phyloP scores from a whole-genome alignment of 2,797 vertebrate genomes.

The Acipenser transmontanus region DNA sequence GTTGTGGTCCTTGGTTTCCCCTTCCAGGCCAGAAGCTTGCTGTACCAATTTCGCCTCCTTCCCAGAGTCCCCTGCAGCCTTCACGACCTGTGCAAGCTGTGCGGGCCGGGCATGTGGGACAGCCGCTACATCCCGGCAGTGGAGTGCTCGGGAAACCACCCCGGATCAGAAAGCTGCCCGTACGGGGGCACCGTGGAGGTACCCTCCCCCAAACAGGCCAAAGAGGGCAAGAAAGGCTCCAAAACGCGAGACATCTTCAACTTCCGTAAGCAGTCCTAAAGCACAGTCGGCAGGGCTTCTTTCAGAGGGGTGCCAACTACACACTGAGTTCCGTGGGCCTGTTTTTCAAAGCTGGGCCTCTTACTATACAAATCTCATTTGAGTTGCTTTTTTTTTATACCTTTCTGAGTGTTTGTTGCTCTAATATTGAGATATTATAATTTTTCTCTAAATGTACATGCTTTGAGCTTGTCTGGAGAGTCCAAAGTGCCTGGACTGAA shows the following conservation, averaged over 20 bases:
- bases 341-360: too few species aligned
- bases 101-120: slow-evolving; percentile 96
- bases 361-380: too few species aligned
- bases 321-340: too few species aligned
- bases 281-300: background rate
- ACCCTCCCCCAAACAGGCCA: slow-evolving; percentile 53
- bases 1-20: slow-evolving; percentile 2
- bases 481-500: too few species aligned
- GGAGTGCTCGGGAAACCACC: slow-evolving; percentile 89
- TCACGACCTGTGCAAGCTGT: slow-evolving; percentile 88
- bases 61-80: slow-evolving; percentile 93
- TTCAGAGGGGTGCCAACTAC: too few species aligned
- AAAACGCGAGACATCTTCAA: slow-evolving; percentile 79
- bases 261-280: slow-evolving; percentile 80
- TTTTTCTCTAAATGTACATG: too few species aligned
- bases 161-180: slow-evolving; percentile 80
- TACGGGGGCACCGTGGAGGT: slow-evolving; percentile 77
- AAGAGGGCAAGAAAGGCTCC: slow-evolving; percentile 63
- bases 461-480: too few species aligned
- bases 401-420: too few species aligned
- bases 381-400: too few species aligned
- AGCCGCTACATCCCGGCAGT: slow-evolving; percentile 91
- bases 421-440: too few species aligned
- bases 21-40: slow-evolving; percentile 83
- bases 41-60: slow-evolving; percentile 91